phyloP scores from a whole-genome alignment of 2,113 vertebrate species.

The Chloroceryle aenea region DNA sequence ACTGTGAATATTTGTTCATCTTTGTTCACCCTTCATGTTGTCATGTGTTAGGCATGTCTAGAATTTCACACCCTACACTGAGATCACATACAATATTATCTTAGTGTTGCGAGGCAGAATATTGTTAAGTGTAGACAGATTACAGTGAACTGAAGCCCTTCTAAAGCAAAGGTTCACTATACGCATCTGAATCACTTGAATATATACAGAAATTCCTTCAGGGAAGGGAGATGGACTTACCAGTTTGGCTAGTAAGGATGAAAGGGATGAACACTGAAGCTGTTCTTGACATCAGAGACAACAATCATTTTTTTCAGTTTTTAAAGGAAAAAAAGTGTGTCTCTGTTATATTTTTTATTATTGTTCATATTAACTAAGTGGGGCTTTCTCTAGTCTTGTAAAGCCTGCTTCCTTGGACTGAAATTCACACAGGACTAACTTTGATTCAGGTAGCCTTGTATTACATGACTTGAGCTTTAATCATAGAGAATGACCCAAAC shows the following conservation, averaged over 20 bases:
- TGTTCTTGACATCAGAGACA: neutral
- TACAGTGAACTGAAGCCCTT: neutral
- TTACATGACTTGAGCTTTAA: neutral
- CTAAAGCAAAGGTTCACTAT: neutral
- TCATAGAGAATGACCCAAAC: neutral
- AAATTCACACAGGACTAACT: neutral
- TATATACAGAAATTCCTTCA: neutral
- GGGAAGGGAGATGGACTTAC: neutral
- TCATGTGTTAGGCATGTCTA: neutral
- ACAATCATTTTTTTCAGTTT: neutral
- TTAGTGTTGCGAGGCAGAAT: neutral
- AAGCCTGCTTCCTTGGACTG: neutral
- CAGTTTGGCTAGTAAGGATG: neutral
- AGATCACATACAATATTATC: neutral
- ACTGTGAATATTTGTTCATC: neutral
- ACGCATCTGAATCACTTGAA: neutral
- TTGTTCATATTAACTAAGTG: neutral
- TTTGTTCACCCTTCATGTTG: neutral
- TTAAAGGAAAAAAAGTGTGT: neutral
- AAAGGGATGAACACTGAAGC: neutral
- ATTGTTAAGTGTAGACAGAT: neutral
- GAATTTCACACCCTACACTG: neutral
- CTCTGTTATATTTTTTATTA: neutral
- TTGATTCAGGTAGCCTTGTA: neutral
- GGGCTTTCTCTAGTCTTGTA: neutral